These are phyloP conservation scores for Alfaro cultratus DNA, from an alignment of 2,797 vertebrate species.

Conservation along the genomic window DNA sequence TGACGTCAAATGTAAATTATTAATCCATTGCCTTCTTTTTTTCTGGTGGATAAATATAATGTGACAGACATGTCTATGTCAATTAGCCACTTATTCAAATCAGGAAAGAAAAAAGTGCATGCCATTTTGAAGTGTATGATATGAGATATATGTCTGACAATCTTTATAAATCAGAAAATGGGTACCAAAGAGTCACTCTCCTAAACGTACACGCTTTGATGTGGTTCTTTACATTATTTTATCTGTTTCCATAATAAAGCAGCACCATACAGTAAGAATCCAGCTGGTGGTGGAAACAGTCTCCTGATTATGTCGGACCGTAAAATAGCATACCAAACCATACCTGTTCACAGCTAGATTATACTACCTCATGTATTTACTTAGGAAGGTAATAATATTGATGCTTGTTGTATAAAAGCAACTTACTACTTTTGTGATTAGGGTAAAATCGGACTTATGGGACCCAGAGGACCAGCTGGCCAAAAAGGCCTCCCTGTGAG, in stretches of 20 bases:
- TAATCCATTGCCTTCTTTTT: background rate
- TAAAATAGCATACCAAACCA: no score
- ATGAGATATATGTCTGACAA: background rate
- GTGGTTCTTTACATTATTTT: background rate
- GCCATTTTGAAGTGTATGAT: background rate
- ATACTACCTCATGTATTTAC: no score
- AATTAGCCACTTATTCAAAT: background rate
- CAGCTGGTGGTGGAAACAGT: background rate
- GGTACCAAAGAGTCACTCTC: no score
- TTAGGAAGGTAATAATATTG: background rate
- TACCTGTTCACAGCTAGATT: no score
- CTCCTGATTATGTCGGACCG: no score
- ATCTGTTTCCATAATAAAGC: background rate
- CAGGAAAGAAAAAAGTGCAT: background rate
- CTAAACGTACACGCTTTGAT: background rate
- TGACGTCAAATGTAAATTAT: background rate
- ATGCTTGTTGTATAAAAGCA: background rate
- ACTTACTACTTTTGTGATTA: slow-evolving; percentile 54
- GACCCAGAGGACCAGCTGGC: slow-evolving; percentile 63
- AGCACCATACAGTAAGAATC: background rate
- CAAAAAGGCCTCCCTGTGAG: slow-evolving; percentile 74
- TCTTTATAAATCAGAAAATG: no score
- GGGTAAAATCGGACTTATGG: slow-evolving; percentile 70
- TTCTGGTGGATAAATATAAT: background rate
- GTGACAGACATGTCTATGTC: background rate